Percentiles rank a stretch among this genome's conserved stretches.
Evolutionary conservation across 2,888 invertebrate genomes (phyloP).

Genomic region (Agrotis clavis): DNA sequence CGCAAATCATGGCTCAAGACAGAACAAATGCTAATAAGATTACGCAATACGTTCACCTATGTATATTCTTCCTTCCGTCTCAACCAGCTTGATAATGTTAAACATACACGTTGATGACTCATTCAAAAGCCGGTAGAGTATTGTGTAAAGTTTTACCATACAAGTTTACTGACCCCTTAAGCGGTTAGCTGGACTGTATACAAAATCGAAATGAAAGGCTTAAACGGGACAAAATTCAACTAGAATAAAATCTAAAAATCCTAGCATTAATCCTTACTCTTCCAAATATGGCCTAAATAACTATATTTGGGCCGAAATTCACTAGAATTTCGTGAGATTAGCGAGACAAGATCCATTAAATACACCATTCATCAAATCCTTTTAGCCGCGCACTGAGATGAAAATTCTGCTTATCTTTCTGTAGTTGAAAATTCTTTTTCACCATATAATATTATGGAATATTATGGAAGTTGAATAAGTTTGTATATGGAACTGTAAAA

Average conservation of each 20-base stretch:
- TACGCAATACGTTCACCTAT: constrained; percentile 25
- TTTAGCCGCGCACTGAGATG: not conserved
- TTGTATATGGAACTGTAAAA: constrained; percentile 8
- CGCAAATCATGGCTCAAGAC: constrained; percentile 15
- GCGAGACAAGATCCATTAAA: constrained; percentile 13
- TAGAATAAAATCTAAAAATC: not conserved
- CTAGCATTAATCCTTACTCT: not conserved
- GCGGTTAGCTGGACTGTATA: constrained; percentile 42
- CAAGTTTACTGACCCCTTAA: constrained; percentile 54
- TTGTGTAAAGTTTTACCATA: constrained; percentile 49
- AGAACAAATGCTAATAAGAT: constrained; percentile 36
- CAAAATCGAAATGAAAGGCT: constrained; percentile 14
- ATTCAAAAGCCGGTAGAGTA: constrained; percentile 39
- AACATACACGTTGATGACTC: constrained; percentile 42
- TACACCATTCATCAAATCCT: constrained; percentile 24
- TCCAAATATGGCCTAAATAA: not conserved
- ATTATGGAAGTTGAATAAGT: too few species aligned
- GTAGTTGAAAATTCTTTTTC: constrained; percentile 7
- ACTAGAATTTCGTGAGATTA: constrained; percentile 10
- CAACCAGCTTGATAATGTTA: constrained; percentile 28
- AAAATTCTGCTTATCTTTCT: constrained; percentile 18
- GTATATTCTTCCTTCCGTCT: constrained; percentile 34
- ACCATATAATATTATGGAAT: not conserved
- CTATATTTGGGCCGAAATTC: too few species aligned
- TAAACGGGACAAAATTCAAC: not conserved